These are phyloP conservation scores for Chalcosyrphus nemorum DNA, from an alignment of 2,888 invertebrate genomes.

Conservation along the genomic window DNA sequence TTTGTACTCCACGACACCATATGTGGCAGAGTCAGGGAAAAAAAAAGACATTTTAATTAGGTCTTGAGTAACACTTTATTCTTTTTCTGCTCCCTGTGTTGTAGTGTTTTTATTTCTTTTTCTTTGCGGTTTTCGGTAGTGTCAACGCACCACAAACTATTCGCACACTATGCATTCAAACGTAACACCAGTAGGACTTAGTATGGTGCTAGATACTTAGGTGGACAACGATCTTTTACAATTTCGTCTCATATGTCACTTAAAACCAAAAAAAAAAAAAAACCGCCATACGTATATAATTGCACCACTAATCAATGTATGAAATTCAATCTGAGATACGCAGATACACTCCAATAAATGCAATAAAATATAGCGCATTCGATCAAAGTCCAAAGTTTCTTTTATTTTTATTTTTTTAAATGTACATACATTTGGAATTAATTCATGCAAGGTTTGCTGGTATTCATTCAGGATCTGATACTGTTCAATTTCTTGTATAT, in stretches of 20 bases:
- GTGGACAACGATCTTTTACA: constrained; percentile 30
- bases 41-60: constrained; percentile 59
- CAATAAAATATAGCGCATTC: constrained; percentile 30
- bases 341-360: constrained; percentile 1
- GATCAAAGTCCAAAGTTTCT: constrained; percentile 45
- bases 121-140: constrained; percentile 51
- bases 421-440: constrained; percentile 79
- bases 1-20: background rate
- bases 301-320: constrained; percentile 24
- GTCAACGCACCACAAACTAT: constrained; percentile 68
- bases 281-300: background rate
- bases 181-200: constrained; percentile 61
- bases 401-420: no score
- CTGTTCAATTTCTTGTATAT: constrained; percentile 78
- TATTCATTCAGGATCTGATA: constrained; percentile 78
- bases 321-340: constrained; percentile 39
- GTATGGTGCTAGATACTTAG: background rate
- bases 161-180: constrained; percentile 57
- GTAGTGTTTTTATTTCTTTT: background rate
- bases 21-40: constrained; percentile 44
- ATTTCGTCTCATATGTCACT: constrained; percentile 38
- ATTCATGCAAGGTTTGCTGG: constrained; percentile 77
- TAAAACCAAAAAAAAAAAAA: constrained; percentile 17
- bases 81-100: background rate
- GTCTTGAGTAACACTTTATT: constrained; percentile 57